Conservation (phyloP, 92 coral and sea anemone species). For the Montipora capitata region DNA sequence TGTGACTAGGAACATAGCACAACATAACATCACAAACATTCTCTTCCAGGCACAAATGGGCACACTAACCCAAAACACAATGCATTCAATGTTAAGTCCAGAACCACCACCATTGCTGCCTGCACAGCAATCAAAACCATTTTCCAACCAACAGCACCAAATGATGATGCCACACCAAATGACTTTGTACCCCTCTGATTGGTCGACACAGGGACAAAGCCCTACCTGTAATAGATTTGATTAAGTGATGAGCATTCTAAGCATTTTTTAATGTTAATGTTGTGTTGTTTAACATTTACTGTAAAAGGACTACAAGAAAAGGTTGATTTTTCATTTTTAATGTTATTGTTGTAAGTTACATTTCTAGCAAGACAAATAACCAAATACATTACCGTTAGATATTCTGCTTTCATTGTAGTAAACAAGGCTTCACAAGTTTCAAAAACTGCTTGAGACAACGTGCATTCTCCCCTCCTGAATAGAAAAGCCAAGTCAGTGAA, state of each 20-base stretch:
- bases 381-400: conserved; percentile 30
- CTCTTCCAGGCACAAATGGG: conserved; percentile 68
- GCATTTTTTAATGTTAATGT: neutral
- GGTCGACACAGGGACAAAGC: neutral
- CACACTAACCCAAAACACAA: conserved; percentile 23
- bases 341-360: neutral
- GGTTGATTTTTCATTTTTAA: too few relatives aligned
- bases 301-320: neutral
- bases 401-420: conserved; percentile 51
- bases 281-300: neutral
- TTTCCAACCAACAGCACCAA: neutral
- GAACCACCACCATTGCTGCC: neutral
- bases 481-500: conserved; percentile 60
- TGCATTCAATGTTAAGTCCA: neutral
- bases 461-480: conserved; percentile 72
- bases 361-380: neutral
- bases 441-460: conserved; percentile 37
- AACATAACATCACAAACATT: conserved; percentile 51
- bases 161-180: conserved; percentile 3
- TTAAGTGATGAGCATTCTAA: neutral
- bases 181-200: conserved; percentile 21
- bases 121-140: neutral
- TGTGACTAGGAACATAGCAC: conserved; percentile 31
- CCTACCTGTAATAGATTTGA: neutral
- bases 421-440: conserved; percentile 61